Evolutionary conservation across 1,140 invertebrate genomes (phyloP).

Genomic region (Drosophila micromelanica): DNA sequence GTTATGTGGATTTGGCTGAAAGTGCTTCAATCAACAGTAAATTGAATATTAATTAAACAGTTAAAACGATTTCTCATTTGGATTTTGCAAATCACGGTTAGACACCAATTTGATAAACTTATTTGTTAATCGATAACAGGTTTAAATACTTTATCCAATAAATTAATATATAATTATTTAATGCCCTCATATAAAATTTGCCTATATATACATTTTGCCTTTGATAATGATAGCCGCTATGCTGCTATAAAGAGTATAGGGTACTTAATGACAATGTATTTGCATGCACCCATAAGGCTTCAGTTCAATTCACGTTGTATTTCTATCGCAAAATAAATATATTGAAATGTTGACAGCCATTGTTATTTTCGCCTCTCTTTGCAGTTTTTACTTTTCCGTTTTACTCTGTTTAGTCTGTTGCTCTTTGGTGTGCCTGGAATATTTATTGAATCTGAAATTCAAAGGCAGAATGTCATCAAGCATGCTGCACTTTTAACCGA

Average conservation of each 20-base stretch:
- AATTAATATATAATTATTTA: too few relatives aligned
- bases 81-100: neutral
- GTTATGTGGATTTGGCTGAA: constrained; percentile 45
- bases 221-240: neutral
- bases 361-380: neutral
- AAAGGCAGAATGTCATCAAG: constrained; percentile 8
- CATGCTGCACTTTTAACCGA: constrained; percentile 6
- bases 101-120: too few relatives aligned
- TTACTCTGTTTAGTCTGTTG: constrained; percentile 1
- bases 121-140: too few relatives aligned
- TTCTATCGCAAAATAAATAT: constrained; percentile 21
- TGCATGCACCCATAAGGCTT: neutral
- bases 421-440: constrained; percentile 41
- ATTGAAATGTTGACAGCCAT: constrained; percentile 15
- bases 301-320: constrained; percentile 38
- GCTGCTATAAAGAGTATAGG: neutral
- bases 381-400: constrained; percentile 8
- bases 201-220: too few relatives aligned
- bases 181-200: too few relatives aligned
- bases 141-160: too few relatives aligned
- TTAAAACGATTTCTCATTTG: constrained; percentile 22
- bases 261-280: constrained; percentile 11
- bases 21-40: constrained; percentile 18
- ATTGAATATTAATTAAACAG: constrained; percentile 43
- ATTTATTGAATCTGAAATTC: constrained; percentile 20